A percentile compares a stretch with the other conserved stretches of the same genome.
Conservation (phyloP, 2,797 vertebrate genomes). For the Parotocinclus haroldoi region DNA sequence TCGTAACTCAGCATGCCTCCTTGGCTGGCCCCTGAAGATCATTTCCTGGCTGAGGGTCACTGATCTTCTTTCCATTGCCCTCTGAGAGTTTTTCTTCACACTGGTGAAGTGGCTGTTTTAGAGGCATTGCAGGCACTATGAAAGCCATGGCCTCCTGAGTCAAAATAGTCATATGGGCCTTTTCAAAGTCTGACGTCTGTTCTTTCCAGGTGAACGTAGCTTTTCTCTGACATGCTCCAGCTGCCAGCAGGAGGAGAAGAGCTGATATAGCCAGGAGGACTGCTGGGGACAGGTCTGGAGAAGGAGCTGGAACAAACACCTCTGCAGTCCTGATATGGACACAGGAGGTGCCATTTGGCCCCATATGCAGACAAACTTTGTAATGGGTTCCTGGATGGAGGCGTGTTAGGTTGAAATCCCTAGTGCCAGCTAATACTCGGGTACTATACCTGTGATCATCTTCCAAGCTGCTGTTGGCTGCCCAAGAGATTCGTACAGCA, state of each 20-base stretch:
- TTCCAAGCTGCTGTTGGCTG: constrained; percentile 61
- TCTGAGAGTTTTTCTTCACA: constrained; percentile 48
- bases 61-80: constrained; percentile 32
- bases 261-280: constrained; percentile 67
- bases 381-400: constrained; percentile 85
- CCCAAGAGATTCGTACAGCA: constrained; percentile 87
- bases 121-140: constrained; percentile 44
- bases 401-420: constrained; percentile 87
- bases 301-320: constrained; percentile 51
- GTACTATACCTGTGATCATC: constrained; percentile 64
- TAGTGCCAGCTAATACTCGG: constrained; percentile 82
- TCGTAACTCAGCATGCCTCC: constrained; percentile 59
- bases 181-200: constrained; percentile 44
- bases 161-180: constrained; percentile 50
- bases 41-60: constrained; percentile 44
- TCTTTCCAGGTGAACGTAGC: constrained; percentile 38
- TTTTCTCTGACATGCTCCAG: constrained; percentile 61
- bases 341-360: constrained; percentile 73
- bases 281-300: constrained; percentile 64
- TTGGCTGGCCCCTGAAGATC: constrained; percentile 50
- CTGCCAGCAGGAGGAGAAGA: constrained; percentile 71
- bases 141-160: constrained; percentile 56
- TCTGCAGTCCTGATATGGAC: constrained; percentile 86
- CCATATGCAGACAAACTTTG: constrained; percentile 83
- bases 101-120: constrained; percentile 28